phyloP scores from a whole-genome alignment of 2,113 vertebrate species.

The Cavia porcellus region DNA sequence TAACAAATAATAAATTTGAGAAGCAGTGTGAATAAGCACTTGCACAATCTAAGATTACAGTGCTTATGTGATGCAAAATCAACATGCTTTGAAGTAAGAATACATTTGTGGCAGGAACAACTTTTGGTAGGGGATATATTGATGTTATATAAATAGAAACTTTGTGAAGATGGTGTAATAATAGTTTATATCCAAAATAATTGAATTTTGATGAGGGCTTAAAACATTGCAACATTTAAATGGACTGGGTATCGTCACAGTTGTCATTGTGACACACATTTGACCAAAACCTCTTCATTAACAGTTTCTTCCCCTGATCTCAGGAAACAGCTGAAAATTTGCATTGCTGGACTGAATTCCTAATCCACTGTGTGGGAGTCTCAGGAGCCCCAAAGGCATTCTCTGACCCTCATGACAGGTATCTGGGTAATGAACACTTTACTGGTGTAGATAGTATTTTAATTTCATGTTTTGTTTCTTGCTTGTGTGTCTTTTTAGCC shows the following conservation, averaged over 20 bases:
- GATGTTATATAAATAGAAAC: background rate
- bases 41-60: background rate
- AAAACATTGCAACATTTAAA: background rate
- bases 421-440: background rate
- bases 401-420: background rate
- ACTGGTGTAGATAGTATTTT: conserved; percentile 8
- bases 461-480: conserved; percentile 29
- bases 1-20: background rate
- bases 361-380: background rate
- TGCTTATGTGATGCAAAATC: background rate
- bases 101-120: background rate
- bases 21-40: background rate
- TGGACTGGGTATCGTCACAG: background rate
- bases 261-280: background rate
- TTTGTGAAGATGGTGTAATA: background rate
- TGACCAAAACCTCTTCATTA: background rate
- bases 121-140: background rate
- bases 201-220: background rate
- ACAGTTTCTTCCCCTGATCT: background rate
- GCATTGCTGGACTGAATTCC: background rate
- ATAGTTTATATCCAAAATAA: background rate
- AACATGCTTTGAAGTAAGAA: background rate
- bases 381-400: background rate
- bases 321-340: background rate
- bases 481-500: conserved; percentile 8